Base-by-base conservation (phyloP, 2,888 invertebrate species). In the Trichacis sp. region DNA sequence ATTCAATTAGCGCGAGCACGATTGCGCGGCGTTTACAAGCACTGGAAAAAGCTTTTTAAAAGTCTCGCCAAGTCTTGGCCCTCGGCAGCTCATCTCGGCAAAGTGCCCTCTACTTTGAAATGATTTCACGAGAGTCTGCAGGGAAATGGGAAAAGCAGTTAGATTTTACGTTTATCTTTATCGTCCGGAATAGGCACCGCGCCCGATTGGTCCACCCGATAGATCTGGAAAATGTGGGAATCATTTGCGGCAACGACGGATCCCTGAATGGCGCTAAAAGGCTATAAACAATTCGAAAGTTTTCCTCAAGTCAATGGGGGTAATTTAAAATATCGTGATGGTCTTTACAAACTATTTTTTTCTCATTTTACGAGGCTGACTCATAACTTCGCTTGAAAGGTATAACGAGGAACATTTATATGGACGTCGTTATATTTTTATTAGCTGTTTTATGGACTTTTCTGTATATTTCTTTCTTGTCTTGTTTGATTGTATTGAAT, bases 81-180 rank as follows among this genome's bases (percentile, higher is more conserved):
- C 67, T 67, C 67, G 63, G 62, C 60, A 68, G 62, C 64, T 68
- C 68, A 68, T 68, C 68, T 65, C 48, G 51, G 20, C 36, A 63
- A 64, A 68, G 64, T 68, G 62, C 64, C 59, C n/a, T 65, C 62
- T 53, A 63, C 59, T 64, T 54, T 8, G 62, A 65, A 60, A 65
- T 65, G 64, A 63, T 68, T 64, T 60, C 43, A 48, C 62, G 51
- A 54, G 54, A 62, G 59, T 48, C 52, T 58, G 40, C 57, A 47
- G 46, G 61, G 58, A 61, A 68, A 64, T 64, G 59, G 62, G 62
- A 46, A 49, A 63, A 66, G 68, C 71, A 74, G 77, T 82, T 80
- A 76, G 77, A 79, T 80, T 80, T 82, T 81, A 82, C 73, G 78
- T 79, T 79, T 78, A 81, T 76, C 77, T 76, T 75, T 72, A 76